Evolutionary conservation across 1,140 invertebrate species (phyloP), one percentile per base, ranked within the genome.

Genomic region (Bombus soroeensis): DNA sequence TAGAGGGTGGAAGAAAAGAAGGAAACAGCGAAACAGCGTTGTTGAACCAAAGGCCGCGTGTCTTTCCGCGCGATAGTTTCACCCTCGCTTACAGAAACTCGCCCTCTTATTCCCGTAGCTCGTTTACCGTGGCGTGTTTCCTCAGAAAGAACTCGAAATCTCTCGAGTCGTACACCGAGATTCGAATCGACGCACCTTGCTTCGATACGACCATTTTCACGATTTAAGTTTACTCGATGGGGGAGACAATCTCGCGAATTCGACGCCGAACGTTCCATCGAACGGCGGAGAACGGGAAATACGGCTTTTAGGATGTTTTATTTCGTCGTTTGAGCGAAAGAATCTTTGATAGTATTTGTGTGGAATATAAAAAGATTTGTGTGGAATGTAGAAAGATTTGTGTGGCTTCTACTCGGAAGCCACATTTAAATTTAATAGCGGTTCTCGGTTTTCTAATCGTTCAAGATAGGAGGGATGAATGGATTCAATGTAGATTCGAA

Each of bases 401-500:
- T 22, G 5, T 22, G 47, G 43, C 43, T 47, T 47, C 43, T 18
- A 15, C 43, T 47, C 43, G 43, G 43, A 47, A 47, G 43, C 43
- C 43, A 47, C 43, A 5, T 47, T 47, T 47, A 18, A 47, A 18
- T 47, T 47, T 47, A 47, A 47, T 47, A 53, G 47, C 18, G 18
- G 18, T 53, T 22, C 47, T 53, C 6, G 47, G 47, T 53, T 53
- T 53, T 53, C 18, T 22, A 22, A 22, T 53, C 47, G 18, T 53
- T 8, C 6, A 0, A 8, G 18, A 8, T 1, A 8, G 5, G 0
- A 22, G 18, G 47, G 0, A n/a, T 8, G 47, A 22, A 53, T 53
- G 47, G 6, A 53, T 53, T 22, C 18, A 53, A 53, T 22, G 18
- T 53, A 8, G 47, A 53, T 53, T 53, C 18, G 47, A 22, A 53